Conservation (phyloP, 2,888 invertebrate species). For the Drosophila austrosaltans region DNA sequence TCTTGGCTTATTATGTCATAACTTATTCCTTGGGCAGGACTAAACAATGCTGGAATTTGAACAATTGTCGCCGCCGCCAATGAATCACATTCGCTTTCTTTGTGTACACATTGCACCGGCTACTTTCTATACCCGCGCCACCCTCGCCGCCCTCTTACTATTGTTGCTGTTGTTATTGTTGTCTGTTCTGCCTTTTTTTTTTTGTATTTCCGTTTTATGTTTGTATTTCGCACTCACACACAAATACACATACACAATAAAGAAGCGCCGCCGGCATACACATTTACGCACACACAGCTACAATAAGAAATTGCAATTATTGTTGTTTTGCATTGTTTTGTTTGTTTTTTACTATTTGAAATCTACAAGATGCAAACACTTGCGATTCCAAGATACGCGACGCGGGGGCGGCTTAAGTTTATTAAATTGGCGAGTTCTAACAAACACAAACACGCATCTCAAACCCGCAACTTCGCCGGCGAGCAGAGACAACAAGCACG, state of each 20-base stretch:
- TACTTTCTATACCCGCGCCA: slow-evolving; percentile 62
- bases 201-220: slow-evolving; percentile 70
- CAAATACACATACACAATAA: slow-evolving; percentile 13
- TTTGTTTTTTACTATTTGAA: neutral
- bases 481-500: slow-evolving; percentile 64
- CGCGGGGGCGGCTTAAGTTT: neutral
- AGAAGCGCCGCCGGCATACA: slow-evolving; percentile 25
- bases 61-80: slow-evolving; percentile 44
- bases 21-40: slow-evolving; percentile 66
- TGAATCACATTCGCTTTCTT: slow-evolving; percentile 60
- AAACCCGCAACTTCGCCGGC: slow-evolving; percentile 58
- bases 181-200: slow-evolving; percentile 72
- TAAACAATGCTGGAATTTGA: slow-evolving; percentile 67
- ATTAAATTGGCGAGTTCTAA: neutral
- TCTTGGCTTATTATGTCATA: slow-evolving; percentile 70
- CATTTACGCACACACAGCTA: slow-evolving; percentile 17
- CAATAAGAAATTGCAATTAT: slow-evolving; percentile 2
- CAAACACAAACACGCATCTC: slow-evolving; percentile 19
- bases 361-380: neutral
- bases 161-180: slow-evolving; percentile 63
- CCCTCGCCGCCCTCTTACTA: slow-evolving; percentile 40
- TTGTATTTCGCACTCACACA: slow-evolving; percentile 57
- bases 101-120: slow-evolving; percentile 71
- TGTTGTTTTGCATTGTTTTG: slow-evolving; percentile 22
- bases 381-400: neutral